Base-by-base conservation (phyloP, 2,888 invertebrate genomes). In the Pheosia tremula region DNA sequence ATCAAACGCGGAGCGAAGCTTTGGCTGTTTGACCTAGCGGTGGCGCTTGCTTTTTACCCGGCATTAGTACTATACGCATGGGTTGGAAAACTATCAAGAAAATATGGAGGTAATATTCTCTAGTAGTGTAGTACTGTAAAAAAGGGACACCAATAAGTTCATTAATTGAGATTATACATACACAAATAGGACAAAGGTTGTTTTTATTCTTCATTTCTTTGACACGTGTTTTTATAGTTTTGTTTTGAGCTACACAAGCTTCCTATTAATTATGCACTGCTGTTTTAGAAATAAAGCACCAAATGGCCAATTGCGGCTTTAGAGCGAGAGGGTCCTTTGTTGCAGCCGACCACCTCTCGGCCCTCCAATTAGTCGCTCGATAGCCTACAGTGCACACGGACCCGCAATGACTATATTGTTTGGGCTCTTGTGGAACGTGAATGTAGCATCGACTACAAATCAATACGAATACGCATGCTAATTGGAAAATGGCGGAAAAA, bases 31-130 rank as follows among this genome's bases (percentile, higher is more conserved):
- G 84, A 89, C 60, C 71, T 91, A 8, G 61, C 72, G 3, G 72
- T 92, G 4, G 84, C 87, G 1, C 69, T 92, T 13, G 60, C 75
- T 10, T 87, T 92, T 68, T 89, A 90, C 62, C 91, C 91, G 0
- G 74, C 83, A 4, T 70, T 93, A 4, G 68, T 72, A 45, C 59
- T 86, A 24, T 92, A 88, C 63, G 83, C 77, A 45, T 73, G 72
- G 9, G 76, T 83, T 36, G 82, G 82, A 45, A 82, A 77, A 61
- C 52, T 81, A 2, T 60, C 88, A 3, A 77, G 71, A 61, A 82
- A 78, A 63, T 74, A 80, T 63, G 58, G 83, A 77, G 86, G 91
- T 90, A 78, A 72, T 58, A 24, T 24, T 24, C 24, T 24, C 24
- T 24, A 0, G 0, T 24, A 24, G 24, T 24, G 24, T 24, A 24